These are phyloP conservation scores for Merops nubicus DNA, from an alignment of 2,113 vertebrate genomes.

Conservation along the genomic window DNA sequence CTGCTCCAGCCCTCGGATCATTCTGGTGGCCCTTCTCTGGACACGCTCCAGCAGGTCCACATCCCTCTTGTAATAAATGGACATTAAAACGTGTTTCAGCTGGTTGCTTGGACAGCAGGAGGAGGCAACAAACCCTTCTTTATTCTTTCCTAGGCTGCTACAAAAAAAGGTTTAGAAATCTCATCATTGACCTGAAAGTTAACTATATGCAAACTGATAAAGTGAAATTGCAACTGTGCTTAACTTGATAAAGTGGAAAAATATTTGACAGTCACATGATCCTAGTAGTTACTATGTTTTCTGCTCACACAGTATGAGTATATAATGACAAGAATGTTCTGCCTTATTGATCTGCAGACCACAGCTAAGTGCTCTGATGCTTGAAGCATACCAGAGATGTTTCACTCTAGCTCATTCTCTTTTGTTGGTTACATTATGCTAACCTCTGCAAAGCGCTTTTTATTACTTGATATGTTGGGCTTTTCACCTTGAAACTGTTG, in stretches of 20 bases:
- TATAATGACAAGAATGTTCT: conserved; percentile 38
- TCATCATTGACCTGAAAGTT: background rate
- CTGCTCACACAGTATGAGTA: conserved; percentile 9
- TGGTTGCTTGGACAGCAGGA: background rate
- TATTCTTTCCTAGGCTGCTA: background rate
- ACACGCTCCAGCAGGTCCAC: no score
- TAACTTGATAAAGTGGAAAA: background rate
- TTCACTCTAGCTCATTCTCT: background rate
- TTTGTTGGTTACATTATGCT: background rate
- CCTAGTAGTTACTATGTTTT: background rate
- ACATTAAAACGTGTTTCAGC: background rate
- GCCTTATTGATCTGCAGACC: conserved; percentile 62
- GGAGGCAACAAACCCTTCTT: background rate
- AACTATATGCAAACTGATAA: background rate
- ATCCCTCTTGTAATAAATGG: no score
- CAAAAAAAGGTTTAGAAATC: background rate
- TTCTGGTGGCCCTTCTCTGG: no score
- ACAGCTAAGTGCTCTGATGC: background rate
- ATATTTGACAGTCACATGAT: background rate
- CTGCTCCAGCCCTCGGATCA: no score
- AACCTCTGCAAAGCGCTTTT: conserved; percentile 37
- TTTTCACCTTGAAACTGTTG: conserved; percentile 71
- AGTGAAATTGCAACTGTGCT: background rate
- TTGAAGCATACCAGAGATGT: background rate
- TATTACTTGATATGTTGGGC: background rate